Conservation (phyloP, 2,113 vertebrate species). For the Vombatus ursinus region DNA sequence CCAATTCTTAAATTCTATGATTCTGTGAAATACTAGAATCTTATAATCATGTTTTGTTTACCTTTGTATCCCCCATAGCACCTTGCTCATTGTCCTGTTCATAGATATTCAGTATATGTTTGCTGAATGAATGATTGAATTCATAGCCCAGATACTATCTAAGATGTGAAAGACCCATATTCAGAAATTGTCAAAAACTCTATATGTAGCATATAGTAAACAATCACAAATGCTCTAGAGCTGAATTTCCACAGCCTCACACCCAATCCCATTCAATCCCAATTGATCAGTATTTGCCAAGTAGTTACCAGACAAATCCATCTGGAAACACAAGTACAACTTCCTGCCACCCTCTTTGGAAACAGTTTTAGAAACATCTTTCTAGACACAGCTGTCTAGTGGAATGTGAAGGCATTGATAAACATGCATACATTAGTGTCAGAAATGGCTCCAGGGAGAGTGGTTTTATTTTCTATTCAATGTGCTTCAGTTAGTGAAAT, state of each 20-base stretch:
- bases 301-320: conserved; percentile 21
- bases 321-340: conserved; percentile 1
- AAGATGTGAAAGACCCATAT: background rate
- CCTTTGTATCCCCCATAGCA: background rate
- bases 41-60: background rate
- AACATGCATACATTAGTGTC: conserved; percentile 77
- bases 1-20: too few relatives aligned
- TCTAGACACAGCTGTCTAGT: conserved; percentile 64
- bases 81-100: background rate
- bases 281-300: conserved; percentile 7
- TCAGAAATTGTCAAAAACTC: conserved; percentile 3
- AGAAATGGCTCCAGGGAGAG: conserved; percentile 69
- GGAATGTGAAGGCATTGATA: conserved; percentile 66
- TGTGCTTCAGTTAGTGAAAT: conserved; percentile 74
- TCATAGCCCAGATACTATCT: conserved; percentile 2
- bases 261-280: background rate
- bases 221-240: background rate
- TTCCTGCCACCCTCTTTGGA: conserved; percentile 29
- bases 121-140: background rate
- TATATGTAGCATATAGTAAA: background rate
- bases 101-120: background rate
- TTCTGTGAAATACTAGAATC: too few relatives aligned
- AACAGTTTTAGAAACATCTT: conserved; percentile 46
- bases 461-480: conserved; percentile 73
- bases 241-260: background rate